Base-by-base conservation (phyloP, 2,113 vertebrate genomes). In the Ageneiosus marmoratus region DNA sequence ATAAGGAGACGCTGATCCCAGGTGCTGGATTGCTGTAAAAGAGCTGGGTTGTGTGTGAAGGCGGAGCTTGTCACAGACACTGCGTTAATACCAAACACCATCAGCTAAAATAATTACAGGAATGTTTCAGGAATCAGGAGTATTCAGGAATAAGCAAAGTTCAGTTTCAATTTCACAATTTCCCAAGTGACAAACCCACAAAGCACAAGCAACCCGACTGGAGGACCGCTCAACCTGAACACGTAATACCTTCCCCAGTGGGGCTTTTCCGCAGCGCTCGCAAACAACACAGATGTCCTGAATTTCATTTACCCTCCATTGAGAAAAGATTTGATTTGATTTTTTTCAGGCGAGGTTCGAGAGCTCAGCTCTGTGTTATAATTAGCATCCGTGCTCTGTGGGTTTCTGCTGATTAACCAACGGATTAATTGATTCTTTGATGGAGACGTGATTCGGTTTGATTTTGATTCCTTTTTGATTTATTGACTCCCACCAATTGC, bases 161-260 rank as follows among this genome's bases (percentile, higher is more conserved):
- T 82, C 56, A 32, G 37, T 62, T 69, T 67, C 29, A 79, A 53
- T 82, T 85, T 7, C 29, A 77, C 83, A 91, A 80, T 29, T 88
- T 58, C 58, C 81, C 63, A 58, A 44, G 83, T 55, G 89, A 75
- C 90, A 88, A 89, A 91, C 89, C 90, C 86, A 91, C 91, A 92
- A 91, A 90, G 91, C 91, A 90, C 13, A 84, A 32, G 82, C 72
- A 75, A 70, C 77, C 60, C 73, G 67, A 73, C 81, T 79, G 34
- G 41, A 73, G 22, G 9, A 63, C 55, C 48, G 55, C 77, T 77
- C 83, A 80, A 80, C 63, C 63, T 72, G 81, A 85, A 80, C 72
- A 50, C 53, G 48, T 81, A 75, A 15, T 65, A 72, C 41, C 58
- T 73, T 73, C 80, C 24, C 16, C 4, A 67, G 60, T 32, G 58